A percentile compares a stretch with the other conserved stretches of the same genome.
These are phyloP conservation scores for Ectropis grisescens DNA, from an alignment of 1,140 invertebrate species.

Conservation along the genomic window DNA sequence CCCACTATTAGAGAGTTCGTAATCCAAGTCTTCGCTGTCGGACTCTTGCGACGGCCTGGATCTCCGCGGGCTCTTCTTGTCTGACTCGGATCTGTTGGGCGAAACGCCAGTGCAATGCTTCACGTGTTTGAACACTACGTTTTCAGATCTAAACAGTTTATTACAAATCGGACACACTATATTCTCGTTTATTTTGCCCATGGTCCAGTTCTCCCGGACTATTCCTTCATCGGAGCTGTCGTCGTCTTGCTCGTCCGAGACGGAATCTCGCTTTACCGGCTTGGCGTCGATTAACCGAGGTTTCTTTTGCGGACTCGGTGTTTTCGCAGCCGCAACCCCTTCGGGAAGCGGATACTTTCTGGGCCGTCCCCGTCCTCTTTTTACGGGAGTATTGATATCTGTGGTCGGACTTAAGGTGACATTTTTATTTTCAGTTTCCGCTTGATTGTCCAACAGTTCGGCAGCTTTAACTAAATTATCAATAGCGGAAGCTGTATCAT, in stretches of 20 bases:
- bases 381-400: constrained; percentile 31
- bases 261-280: constrained; percentile 16
- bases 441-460: constrained; percentile 50
- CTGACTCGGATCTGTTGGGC: constrained; percentile 50
- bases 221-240: constrained; percentile 40
- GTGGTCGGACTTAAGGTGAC: constrained; percentile 8
- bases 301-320: constrained; percentile 36
- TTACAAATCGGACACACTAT: constrained; percentile 65
- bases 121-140: constrained; percentile 67
- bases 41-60: constrained; percentile 35
- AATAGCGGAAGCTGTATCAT: constrained; percentile 40
- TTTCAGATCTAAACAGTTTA: constrained; percentile 62
- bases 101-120: constrained; percentile 65
- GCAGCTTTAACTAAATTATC: constrained; percentile 60
- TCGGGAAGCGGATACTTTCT: constrained; percentile 53
- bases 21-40: constrained; percentile 33
- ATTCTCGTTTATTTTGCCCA: constrained; percentile 63
- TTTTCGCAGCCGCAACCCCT: constrained; percentile 16
- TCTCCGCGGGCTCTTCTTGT: constrained; percentile 35
- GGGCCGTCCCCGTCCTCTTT: constrained; percentile 54
- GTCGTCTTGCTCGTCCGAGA: constrained; percentile 29
- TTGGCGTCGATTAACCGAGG: constrained; percentile 36
- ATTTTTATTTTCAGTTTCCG: constrained; percentile 27
- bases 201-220: constrained; percentile 59
- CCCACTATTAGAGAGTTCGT: constrained; percentile 16